Conservation (phyloP, 2,113 vertebrate genomes). For the Serilophus lunatus region DNA sequence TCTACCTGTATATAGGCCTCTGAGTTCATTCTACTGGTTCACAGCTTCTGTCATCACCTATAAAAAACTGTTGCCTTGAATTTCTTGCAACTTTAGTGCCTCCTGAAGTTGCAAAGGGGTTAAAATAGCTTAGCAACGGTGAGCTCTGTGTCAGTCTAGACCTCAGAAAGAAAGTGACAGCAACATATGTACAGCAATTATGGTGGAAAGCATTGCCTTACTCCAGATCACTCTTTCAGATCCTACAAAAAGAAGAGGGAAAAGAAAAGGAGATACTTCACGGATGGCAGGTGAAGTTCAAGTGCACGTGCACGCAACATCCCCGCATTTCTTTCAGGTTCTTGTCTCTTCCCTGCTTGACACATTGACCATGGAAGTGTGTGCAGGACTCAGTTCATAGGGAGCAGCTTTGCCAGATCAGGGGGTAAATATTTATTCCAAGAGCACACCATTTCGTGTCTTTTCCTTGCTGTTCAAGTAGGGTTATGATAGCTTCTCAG, state of each 20-base stretch:
- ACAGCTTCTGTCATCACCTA: neutral
- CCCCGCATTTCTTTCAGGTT: neutral
- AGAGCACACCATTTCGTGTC: neutral
- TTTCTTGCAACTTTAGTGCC: neutral
- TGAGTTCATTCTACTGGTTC: neutral
- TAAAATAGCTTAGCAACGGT: neutral
- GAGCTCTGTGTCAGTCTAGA: neutral
- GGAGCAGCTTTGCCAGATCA: neutral
- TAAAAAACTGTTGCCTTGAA: neutral
- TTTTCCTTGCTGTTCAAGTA: neutral
- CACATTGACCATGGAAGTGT: neutral
- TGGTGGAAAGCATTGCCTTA: neutral
- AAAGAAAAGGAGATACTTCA: neutral
- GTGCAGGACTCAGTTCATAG: neutral
- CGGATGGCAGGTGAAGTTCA: neutral
- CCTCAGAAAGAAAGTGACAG: neutral
- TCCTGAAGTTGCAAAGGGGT: neutral
- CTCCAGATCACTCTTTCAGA: neutral
- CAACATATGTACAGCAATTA: neutral
- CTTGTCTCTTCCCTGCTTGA: neutral
- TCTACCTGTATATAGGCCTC: neutral
- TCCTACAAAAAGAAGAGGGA: neutral
- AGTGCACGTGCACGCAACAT: neutral
- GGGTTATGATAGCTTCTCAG: neutral
- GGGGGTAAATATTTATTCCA: neutral